Percentiles rank a stretch among this genome's conserved stretches.
phyloP scores from a whole-genome alignment of 2,797 vertebrate genomes.

The Mycteria americana region DNA sequence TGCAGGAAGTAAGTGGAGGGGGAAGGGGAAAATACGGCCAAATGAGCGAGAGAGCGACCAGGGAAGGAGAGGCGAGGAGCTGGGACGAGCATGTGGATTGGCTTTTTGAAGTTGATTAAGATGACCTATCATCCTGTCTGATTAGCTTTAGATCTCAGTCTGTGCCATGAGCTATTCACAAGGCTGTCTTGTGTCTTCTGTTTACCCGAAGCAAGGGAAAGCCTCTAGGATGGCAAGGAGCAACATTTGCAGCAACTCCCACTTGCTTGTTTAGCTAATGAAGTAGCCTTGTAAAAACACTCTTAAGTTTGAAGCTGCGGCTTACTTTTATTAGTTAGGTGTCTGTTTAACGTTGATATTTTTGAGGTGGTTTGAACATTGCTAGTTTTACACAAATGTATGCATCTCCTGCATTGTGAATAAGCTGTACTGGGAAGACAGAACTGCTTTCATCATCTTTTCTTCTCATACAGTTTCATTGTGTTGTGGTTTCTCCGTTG shows the following conservation, averaged over 20 bases:
- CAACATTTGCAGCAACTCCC: conserved; percentile 14
- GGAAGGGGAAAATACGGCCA: conserved; percentile 22
- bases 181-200: conserved; percentile 47
- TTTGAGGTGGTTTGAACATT: neutral
- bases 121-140: conserved; percentile 20
- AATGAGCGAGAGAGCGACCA: neutral
- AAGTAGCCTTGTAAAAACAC: conserved; percentile 57
- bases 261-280: conserved; percentile 54
- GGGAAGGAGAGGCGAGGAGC: conserved; percentile 10
- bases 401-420: neutral
- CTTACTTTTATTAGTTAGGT: conserved; percentile 2
- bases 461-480: neutral
- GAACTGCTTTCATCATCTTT: neutral
- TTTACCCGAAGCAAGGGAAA: conserved; percentile 42
- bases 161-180: conserved; percentile 45
- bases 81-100: conserved; percentile 45
- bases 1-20: neutral
- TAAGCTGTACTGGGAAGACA: neutral
- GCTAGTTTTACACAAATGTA: neutral
- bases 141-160: conserved; percentile 39
- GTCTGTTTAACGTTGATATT: neutral
- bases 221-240: neutral
- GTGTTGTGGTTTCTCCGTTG: neutral
- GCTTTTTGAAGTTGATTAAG: conserved; percentile 69
- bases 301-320: conserved; percentile 29